Percentiles rank a stretch among this genome's conserved stretches.
These are phyloP conservation scores for Caenorhabditis sp. DNA, from an alignment of 2,888 invertebrate species.

Conservation along the genomic window DNA sequence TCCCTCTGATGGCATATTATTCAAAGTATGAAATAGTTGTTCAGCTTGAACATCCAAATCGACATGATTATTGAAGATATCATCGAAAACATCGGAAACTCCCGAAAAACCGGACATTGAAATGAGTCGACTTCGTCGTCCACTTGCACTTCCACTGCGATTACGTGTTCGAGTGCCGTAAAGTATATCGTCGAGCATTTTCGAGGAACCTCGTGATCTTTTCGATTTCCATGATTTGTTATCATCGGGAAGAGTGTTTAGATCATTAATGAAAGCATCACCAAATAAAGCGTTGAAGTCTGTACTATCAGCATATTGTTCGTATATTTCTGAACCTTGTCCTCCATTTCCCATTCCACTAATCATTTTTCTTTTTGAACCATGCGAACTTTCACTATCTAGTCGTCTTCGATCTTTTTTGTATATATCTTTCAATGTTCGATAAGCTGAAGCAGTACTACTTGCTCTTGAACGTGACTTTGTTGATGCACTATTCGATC, in stretches of 20 bases:
- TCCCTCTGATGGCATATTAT: conserved; percentile 54
- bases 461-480: conserved; percentile 49
- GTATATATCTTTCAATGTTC: conserved; percentile 23
- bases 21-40: conserved; percentile 45
- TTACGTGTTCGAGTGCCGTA: conserved; percentile 19
- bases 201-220: conserved; percentile 42
- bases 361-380: conserved; percentile 35
- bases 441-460: conserved; percentile 44
- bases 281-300: conserved; percentile 37
- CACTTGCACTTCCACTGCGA: conserved; percentile 36
- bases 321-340: conserved; percentile 9
- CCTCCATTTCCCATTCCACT: conserved; percentile 4
- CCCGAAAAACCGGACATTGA: conserved; percentile 51
- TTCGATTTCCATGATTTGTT: conserved; percentile 48
- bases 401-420: conserved; percentile 25
- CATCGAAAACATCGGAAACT: conserved; percentile 53
- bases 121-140: conserved; percentile 35
- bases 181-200: conserved; percentile 43
- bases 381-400: conserved; percentile 42
- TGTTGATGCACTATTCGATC: conserved; percentile 41
- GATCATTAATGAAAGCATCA: conserved; percentile 27
- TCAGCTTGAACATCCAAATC: conserved; percentile 40
- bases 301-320: conserved; percentile 26
- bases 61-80: conserved; percentile 31
- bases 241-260: conserved; percentile 33